Percentiles rank a stretch among this genome's conserved stretches.
Evolutionary conservation across 2,113 vertebrate species (phyloP).

Genomic region (Butorides virescens): DNA sequence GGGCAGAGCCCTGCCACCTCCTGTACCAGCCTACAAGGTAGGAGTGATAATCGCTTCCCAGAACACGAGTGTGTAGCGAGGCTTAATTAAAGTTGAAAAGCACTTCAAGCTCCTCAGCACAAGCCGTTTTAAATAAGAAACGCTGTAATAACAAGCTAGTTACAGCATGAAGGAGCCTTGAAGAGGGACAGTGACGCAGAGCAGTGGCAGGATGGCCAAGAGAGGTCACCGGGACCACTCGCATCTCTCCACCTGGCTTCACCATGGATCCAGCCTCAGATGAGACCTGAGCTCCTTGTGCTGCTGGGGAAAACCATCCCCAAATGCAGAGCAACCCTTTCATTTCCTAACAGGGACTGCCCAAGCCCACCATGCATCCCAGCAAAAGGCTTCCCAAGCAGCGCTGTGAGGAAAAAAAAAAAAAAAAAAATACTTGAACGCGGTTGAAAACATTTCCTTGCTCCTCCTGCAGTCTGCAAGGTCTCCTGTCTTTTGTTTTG

Average conservation of each 20-base stretch:
- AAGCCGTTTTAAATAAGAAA: not conserved
- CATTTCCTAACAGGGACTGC: not conserved
- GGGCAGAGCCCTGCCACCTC: not conserved
- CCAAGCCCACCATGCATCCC: not conserved
- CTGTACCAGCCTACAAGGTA: not conserved
- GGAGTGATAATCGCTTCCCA: not conserved
- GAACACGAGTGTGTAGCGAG: not conserved
- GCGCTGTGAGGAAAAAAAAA: fast-evolving
- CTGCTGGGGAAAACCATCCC: not conserved
- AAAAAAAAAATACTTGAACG: fast-evolving
- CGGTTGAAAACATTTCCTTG: not conserved
- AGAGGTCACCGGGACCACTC: not conserved
- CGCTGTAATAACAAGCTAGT: not conserved
- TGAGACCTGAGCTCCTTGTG: not conserved
- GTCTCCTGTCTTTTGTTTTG: not conserved
- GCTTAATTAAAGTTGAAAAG: conserved; percentile 2
- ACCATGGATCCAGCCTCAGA: not conserved
- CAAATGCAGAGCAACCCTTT: not conserved
- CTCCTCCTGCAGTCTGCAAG: fast-evolving
- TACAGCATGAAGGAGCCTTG: not conserved
- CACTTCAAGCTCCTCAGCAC: not conserved
- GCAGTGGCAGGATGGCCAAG: not conserved
- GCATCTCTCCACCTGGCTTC: not conserved
- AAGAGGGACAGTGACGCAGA: not conserved
- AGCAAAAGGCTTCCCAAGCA: not conserved